These are phyloP conservation scores for Erannis defoliaria DNA, from an alignment of 2,888 invertebrate genomes.

Conservation along the genomic window DNA sequence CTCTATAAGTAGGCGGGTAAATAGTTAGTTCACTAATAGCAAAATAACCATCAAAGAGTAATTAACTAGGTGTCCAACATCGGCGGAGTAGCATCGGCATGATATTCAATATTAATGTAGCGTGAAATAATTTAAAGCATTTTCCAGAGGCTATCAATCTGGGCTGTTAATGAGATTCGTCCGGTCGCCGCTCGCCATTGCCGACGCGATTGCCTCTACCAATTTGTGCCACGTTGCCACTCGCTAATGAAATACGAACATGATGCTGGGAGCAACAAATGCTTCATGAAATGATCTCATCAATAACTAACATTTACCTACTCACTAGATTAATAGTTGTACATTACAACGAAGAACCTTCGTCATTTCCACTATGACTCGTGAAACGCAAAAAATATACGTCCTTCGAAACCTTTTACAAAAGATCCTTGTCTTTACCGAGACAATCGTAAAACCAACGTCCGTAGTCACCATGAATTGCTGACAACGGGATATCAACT, in stretches of 20 bases:
- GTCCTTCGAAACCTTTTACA: conserved; percentile 38
- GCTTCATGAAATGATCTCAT: conserved; percentile 48
- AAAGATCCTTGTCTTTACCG: conserved; percentile 42
- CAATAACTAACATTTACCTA: conserved; percentile 25
- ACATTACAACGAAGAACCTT: conserved; percentile 27
- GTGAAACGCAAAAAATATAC: conserved; percentile 39
- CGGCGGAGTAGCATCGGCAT: conserved; percentile 49
- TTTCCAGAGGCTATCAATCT: conserved; percentile 82
- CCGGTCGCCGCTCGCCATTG: conserved; percentile 57
- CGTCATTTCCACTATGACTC: conserved; percentile 35
- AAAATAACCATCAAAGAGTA: conserved; percentile 40
- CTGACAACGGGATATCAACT: conserved; percentile 48
- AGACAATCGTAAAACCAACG: conserved; percentile 47
- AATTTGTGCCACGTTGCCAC: conserved; percentile 78
- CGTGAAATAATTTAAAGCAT: conserved; percentile 80
- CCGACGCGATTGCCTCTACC: conserved; percentile 68
- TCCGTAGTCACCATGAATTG: conserved; percentile 47
- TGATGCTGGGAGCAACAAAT: conserved; percentile 42
- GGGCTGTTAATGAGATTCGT: conserved; percentile 80
- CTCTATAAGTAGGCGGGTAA: conserved; percentile 19
- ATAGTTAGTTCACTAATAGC: conserved; percentile 22
- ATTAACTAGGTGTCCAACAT: conserved; percentile 55
- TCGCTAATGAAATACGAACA: conserved; percentile 68
- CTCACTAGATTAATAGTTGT: conserved; percentile 28
- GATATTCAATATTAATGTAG: conserved; percentile 80